These are phyloP conservation scores for Bombus confusus DNA, from an alignment of 1,140 invertebrate species.

Conservation along the genomic window DNA sequence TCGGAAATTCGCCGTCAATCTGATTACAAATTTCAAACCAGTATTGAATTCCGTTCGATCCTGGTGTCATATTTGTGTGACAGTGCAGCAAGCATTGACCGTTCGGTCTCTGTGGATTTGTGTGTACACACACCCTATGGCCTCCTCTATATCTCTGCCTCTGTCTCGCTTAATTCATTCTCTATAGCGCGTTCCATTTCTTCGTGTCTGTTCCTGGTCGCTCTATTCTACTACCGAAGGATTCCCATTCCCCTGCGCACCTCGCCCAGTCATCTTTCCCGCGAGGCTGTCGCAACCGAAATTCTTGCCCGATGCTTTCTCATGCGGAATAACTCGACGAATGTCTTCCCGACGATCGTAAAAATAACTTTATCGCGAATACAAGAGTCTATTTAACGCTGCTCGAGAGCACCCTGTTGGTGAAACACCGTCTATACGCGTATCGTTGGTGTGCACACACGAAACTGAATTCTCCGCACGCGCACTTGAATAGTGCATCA, in stretches of 20 bases:
- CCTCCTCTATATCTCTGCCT: not conserved
- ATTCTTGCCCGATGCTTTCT: not conserved
- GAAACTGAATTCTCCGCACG: conserved; percentile 46
- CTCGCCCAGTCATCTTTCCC: too few relatives aligned
- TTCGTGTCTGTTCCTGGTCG: not conserved
- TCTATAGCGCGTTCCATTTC: not conserved
- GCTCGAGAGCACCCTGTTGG: not conserved
- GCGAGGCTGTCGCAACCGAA: not conserved
- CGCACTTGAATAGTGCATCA: conserved; percentile 36
- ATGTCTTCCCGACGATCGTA: not conserved
- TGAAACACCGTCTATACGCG: not conserved
- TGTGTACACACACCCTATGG: not conserved
- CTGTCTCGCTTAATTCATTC: too few relatives aligned
- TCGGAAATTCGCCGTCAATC: conserved; percentile 52
- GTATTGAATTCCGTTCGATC: conserved; percentile 63
- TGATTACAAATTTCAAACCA: conserved; percentile 61
- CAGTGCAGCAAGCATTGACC: conserved; percentile 50
- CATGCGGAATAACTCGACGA: not conserved
- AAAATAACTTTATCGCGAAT: not conserved
- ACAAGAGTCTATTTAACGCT: not conserved
- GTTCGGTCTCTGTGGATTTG: not conserved
- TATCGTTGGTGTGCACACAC: not conserved
- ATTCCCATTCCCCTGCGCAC: too few relatives aligned
- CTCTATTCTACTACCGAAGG: too few relatives aligned
- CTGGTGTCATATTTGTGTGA: conserved; percentile 58